Evolutionary conservation across 1,140 invertebrate genomes (phyloP).

Genomic region (Bombus waltoni): DNA sequence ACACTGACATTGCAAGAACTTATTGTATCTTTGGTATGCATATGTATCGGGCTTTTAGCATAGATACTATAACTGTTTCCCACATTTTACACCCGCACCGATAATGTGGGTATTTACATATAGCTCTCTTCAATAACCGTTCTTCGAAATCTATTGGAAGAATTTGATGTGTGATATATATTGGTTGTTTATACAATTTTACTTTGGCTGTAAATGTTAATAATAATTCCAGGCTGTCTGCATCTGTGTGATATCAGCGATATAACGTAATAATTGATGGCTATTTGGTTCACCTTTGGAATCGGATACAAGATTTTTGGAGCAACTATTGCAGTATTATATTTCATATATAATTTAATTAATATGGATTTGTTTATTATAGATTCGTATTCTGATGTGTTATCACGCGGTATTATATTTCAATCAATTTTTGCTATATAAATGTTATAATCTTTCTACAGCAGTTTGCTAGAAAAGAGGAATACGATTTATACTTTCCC

Average conservation of each 20-base stretch:
- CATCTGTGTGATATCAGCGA: too few species aligned
- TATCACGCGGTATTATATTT: background rate
- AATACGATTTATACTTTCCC: conserved; percentile 25
- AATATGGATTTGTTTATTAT: background rate
- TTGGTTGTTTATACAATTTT: background rate
- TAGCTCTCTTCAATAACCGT: background rate
- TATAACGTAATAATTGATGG: background rate
- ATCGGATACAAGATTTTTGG: background rate
- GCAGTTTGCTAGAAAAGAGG: background rate
- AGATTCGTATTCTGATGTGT: background rate
- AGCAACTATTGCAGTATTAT: background rate
- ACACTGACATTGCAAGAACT: conserved; percentile 41
- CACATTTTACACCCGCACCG: conserved; percentile 38
- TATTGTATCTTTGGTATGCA: conserved; percentile 34
- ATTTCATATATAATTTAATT: background rate
- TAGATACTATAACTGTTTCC: conserved; percentile 46
- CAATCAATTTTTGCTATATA: background rate
- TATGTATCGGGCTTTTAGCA: conserved; percentile 43
- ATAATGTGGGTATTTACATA: conserved; percentile 46
- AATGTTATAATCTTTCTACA: conserved; percentile 20
- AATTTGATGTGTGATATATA: background rate
- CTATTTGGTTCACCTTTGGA: too few species aligned
- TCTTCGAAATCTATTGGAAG: background rate
- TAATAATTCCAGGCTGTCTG: background rate
- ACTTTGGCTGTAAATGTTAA: background rate